Evolutionary conservation across 2,797 vertebrate genomes (phyloP), one percentile per base, ranked within the genome.

Genomic region (Phoebastria nigripes): DNA sequence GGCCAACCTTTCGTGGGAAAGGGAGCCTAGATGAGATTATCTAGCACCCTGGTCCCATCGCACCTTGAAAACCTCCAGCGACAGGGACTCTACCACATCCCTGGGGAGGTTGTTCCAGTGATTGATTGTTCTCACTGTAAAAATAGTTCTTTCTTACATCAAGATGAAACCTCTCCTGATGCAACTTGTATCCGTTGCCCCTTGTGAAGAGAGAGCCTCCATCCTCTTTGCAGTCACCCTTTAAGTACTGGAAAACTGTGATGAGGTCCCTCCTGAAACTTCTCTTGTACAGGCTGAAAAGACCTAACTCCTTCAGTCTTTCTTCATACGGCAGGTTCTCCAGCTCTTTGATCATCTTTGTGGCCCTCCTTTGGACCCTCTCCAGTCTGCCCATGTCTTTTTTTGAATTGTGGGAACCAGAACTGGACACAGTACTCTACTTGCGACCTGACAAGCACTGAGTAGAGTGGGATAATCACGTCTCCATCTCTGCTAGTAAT

Each of bases 1-100:
- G 18, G n/a, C 24, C 63, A 54, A 17, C 54, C 44, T 52, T 59
- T 61, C 3, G 0, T 33, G 18, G 26, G 15, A 58, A 76, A 59
- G 65, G 29, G 28, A 54, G 47, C 33, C n/a, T 47, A 6, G 39
- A 44, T 37, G 19, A 17, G 15, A 58, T 35, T 76, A 56, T 44
- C 0, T 0, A 65, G 25, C 29, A 55, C 20, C 12, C 31, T 37
- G 14, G 14, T 56, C 26, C 5, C 12, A 24, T 28, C 4, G 14
- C 24, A 52, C 77, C 77, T 77, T 82, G 71, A 66, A 77, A 67
- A 26, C 8, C 44, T 69, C 42, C 31, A 83, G 31, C 7, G 2
- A 42, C 2, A 15, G 12, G 13, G 15, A 39, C 11, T 24, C 59
- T 26, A 59, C n/a, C 1, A 8, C 2, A 1, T 42, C 24, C 14